A percentile compares a stretch with the other conserved stretches of the same genome.
These are phyloP conservation scores for Andrena dorsata DNA, from an alignment of 2,888 invertebrate genomes.

Conservation along the genomic window DNA sequence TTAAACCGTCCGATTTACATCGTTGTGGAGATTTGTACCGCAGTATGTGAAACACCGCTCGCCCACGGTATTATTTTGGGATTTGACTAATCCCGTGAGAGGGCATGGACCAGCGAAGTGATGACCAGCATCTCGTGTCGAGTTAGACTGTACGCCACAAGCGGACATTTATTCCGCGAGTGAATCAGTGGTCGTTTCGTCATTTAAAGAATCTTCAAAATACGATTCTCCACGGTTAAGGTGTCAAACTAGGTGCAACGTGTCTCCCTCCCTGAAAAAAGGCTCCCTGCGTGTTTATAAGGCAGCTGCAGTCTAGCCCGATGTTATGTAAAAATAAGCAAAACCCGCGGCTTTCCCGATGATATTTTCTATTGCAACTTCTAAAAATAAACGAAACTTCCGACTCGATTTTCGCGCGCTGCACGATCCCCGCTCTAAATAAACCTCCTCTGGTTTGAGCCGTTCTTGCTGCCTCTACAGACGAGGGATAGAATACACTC, in stretches of 20 bases:
- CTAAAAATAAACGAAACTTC: constrained; percentile 54
- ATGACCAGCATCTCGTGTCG: constrained; percentile 59
- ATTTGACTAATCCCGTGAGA: constrained; percentile 74
- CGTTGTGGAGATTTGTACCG: constrained; percentile 56
- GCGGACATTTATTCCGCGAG: constrained; percentile 30
- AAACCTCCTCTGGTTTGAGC: constrained; percentile 14
- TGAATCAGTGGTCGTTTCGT: constrained; percentile 22
- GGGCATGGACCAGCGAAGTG: constrained; percentile 66
- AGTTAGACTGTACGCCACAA: constrained; percentile 26
- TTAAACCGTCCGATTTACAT: constrained; percentile 59
- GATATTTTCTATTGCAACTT: constrained; percentile 34
- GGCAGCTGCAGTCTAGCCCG: neutral
- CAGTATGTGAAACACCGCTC: constrained; percentile 45
- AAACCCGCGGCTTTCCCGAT: constrained; percentile 8
- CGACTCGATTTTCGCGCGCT: neutral
- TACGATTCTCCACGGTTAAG: neutral
- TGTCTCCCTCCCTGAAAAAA: too few relatives aligned
- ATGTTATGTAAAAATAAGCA: constrained; percentile 57
- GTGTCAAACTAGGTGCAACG: neutral
- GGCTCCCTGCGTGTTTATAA: constrained; percentile 9
- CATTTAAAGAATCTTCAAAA: constrained; percentile 48
- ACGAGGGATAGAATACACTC: too few relatives aligned
- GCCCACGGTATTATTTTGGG: constrained; percentile 72
- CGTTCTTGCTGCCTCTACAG: neutral
- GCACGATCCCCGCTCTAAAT: constrained; percentile 28